Base-by-base conservation (phyloP, 2,888 invertebrate species). In the Poecilobothrus nobilitatus region DNA sequence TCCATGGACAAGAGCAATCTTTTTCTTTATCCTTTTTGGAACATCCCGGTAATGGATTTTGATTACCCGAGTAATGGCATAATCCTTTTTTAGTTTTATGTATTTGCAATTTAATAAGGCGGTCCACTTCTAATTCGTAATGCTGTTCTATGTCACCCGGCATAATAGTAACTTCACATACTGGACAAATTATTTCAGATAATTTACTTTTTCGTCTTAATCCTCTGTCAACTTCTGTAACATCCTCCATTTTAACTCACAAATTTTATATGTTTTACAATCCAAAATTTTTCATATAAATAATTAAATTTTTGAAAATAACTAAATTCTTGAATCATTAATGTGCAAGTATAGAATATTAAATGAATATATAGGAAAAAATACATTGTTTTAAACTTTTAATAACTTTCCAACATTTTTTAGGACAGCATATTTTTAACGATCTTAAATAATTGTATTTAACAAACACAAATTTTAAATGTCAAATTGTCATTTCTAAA, bases 71-170 rank as follows among this genome's bases (percentile, higher is more conserved):
- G 9, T 10, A 37, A 37, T 37, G 8, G 68, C 71, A 71, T 33
- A 71, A 41, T 15, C 68, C 66, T 65, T 72, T 72, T 63, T 70
- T 72, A 21, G 68, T 37, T 67, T 71, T 73, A 63, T 70, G 71
- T 62, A 68, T 41, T 63, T 71, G 71, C 15, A 87, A 77, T 78
- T 87, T 87, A 75, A 84, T 83, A 67, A 92, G 82, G 74, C 89
- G 88, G 71, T 91, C 91, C 72, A 95, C 84, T 83, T 95, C 95
- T 71, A 91, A 84, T 66, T 87, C 83, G 73, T 92, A 87, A 82
- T 95, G 96, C 34, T 88, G 84, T 74, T 93, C 92, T n/a, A 95
- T 83, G 80, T 95, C 95, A 1, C 89, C 88, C 2, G 89, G 86
- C 66, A 94, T 84, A 64, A 96, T 85, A 3, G 94, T 93, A 71